These are phyloP conservation scores for Pseudomyrmex pallidus DNA, from an alignment of 1,140 invertebrate genomes.

Conservation along the genomic window DNA sequence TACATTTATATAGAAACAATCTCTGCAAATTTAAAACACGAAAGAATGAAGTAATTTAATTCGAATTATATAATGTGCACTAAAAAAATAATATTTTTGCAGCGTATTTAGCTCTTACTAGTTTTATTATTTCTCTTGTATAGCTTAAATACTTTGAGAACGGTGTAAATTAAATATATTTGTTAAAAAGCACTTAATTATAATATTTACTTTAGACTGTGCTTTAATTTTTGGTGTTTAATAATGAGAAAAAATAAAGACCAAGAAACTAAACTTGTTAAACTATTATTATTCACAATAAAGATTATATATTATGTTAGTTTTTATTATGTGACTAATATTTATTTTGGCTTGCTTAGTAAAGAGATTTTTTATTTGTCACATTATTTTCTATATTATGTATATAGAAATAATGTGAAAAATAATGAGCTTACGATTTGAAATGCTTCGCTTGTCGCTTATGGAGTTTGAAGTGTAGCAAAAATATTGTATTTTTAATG, in stretches of 20 bases:
- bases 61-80: no score
- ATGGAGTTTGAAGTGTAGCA: background rate
- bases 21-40: no score
- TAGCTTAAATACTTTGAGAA: no score
- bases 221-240: background rate
- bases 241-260: background rate
- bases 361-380: background rate
- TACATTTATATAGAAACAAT: no score
- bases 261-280: background rate
- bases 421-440: background rate
- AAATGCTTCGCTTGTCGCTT: background rate
- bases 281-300: background rate
- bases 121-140: no score
- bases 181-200: no score
- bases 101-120: no score
- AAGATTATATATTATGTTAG: constrained; percentile 2
- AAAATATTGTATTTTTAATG: constrained; percentile 10
- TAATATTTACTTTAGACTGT: background rate
- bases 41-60: no score
- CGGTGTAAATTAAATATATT: no score
- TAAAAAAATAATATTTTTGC: no score
- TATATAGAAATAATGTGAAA: no score
- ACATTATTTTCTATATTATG: background rate
- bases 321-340: background rate
- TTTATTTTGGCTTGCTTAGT: background rate